Percentiles rank a stretch among this genome's conserved stretches.
Evolutionary conservation across 2,888 invertebrate genomes (phyloP).

Genomic region (Dendrolimus pini): DNA sequence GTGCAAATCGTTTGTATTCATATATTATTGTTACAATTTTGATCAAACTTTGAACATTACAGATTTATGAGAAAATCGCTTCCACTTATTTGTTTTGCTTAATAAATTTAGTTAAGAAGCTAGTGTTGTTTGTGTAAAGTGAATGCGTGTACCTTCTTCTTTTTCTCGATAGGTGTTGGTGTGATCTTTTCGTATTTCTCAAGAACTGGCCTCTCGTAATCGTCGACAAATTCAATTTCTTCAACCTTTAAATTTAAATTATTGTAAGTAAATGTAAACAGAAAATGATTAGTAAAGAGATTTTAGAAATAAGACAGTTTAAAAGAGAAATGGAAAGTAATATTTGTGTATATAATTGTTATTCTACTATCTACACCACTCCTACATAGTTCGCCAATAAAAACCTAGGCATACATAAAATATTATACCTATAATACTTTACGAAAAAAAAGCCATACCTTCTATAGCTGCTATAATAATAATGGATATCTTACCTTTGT

Average conservation of each 20-base stretch:
- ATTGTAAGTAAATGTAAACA: slow-evolving; percentile 17
- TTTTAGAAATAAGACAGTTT: not conserved
- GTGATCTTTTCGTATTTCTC: slow-evolving; percentile 81
- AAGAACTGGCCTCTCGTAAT: slow-evolving; percentile 85
- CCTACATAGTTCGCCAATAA: too few species aligned
- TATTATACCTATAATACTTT: too few species aligned
- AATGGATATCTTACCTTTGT: too few species aligned
- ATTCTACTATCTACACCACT: too few species aligned
- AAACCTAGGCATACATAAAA: too few species aligned
- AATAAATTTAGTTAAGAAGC: not conserved
- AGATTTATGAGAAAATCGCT: too few species aligned
- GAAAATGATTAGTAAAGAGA: slow-evolving; percentile 4
- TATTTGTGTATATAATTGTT: too few species aligned
- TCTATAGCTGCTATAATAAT: too few species aligned
- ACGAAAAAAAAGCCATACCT: too few species aligned
- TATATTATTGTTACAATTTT: not conserved
- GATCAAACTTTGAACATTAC: too few species aligned
- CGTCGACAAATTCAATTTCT: slow-evolving; percentile 75
- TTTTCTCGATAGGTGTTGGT: slow-evolving; percentile 68
- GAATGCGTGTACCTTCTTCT: slow-evolving; percentile 62
- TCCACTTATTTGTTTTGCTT: too few species aligned
- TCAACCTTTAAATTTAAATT: slow-evolving; percentile 50
- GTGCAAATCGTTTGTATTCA: not conserved
- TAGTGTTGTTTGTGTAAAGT: slow-evolving; percentile 6
- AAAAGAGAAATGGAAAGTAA: not conserved